These are phyloP conservation scores for Crocodylus rhombifer DNA, from an alignment of 2,797 vertebrate species.

Conservation along the genomic window DNA sequence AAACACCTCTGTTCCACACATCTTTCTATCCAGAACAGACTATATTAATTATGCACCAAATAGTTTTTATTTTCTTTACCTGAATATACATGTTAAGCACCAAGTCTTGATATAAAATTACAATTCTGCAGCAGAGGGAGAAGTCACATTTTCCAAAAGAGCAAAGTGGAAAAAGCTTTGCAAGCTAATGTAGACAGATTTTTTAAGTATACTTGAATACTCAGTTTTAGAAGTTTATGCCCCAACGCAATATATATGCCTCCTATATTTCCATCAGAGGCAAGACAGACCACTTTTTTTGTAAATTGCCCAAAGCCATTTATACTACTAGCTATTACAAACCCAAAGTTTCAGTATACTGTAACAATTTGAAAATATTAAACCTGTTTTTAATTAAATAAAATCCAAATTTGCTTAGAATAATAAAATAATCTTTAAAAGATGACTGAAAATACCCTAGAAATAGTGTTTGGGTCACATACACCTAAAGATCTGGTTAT, in stretches of 20 bases:
- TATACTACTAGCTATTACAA: too few relatives aligned
- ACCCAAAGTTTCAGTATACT: not conserved
- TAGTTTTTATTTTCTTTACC: not conserved
- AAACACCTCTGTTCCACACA: not conserved
- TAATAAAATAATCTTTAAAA: not conserved
- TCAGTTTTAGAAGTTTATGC: not conserved
- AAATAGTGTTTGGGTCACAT: rapidly evolving
- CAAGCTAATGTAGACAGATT: not conserved
- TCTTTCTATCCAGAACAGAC: not conserved
- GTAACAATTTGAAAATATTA: not conserved
- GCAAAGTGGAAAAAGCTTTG: not conserved
- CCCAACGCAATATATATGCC: too few relatives aligned
- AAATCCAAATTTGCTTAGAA: not conserved
- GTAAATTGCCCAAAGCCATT: too few relatives aligned
- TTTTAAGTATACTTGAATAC: not conserved
- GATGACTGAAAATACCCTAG: not conserved
- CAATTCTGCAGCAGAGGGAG: not conserved
- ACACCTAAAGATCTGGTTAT: not conserved
- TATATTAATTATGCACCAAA: not conserved
- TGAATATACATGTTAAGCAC: not conserved
- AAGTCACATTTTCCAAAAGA: not conserved
- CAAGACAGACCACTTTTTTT: too few relatives aligned
- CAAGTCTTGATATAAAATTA: not conserved
- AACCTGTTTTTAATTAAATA: not conserved
- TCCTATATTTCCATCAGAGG: too few relatives aligned